Conservation (phyloP, 2,113 vertebrate species). For the Hyperoodon ampullatus region DNA sequence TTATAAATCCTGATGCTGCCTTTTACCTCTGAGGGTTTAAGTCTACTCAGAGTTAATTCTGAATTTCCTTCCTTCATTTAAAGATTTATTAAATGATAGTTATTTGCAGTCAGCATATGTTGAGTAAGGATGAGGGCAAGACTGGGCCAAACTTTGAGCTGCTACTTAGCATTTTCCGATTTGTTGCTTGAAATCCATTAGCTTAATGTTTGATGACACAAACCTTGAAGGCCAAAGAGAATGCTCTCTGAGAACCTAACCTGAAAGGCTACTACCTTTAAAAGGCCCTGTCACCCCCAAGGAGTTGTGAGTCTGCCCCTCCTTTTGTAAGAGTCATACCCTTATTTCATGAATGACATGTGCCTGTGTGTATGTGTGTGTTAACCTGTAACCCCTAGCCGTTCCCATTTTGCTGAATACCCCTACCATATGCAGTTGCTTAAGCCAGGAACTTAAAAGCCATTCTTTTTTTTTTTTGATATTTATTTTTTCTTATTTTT, state of each 20-base stretch:
- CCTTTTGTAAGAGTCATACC: not conserved
- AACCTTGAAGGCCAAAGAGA: conserved; percentile 21
- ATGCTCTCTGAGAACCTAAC: not conserved
- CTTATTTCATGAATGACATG: not conserved
- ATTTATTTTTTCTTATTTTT: too few species aligned
- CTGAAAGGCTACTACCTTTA: not conserved
- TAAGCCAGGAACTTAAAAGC: not conserved
- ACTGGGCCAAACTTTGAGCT: not conserved
- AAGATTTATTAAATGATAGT: conserved; percentile 30
- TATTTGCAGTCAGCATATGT: conserved; percentile 11
- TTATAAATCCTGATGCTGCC: conserved; percentile 1
- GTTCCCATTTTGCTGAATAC: not conserved
- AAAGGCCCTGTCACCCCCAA: not conserved
- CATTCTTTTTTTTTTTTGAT: too few species aligned
- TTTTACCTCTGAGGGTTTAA: conserved; percentile 32
- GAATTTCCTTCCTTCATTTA: conserved; percentile 24
- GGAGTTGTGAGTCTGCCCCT: not conserved
- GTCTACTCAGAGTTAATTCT: conserved; percentile 15
- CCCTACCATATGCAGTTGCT: not conserved
- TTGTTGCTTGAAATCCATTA: conserved; percentile 50
- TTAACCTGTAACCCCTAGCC: not conserved
- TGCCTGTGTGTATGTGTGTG: not conserved
- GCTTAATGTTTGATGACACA: conserved; percentile 36
- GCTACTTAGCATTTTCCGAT: not conserved
- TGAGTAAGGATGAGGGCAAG: conserved; percentile 12